A percentile compares a stretch with the other conserved stretches of the same genome.
phyloP scores from a whole-genome alignment of 2,888 invertebrate species.

The Hoplodrina blanda region DNA sequence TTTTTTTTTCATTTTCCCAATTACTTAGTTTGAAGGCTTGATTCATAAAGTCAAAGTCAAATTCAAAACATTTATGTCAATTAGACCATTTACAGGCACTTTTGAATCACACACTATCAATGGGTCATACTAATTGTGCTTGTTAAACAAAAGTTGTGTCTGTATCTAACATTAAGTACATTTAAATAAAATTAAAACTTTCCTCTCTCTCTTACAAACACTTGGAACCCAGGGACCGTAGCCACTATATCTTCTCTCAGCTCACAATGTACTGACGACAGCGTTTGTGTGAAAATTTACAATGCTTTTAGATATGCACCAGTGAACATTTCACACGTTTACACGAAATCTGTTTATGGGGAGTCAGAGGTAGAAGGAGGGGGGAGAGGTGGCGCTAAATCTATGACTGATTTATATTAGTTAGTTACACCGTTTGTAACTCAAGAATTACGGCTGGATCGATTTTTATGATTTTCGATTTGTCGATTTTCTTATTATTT shows the following conservation, averaged over 20 bases:
- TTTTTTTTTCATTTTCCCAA: too few relatives aligned
- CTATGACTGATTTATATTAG: too few relatives aligned
- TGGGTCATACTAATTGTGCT: too few relatives aligned
- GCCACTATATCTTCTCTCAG: conserved; percentile 72
- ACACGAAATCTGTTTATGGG: conserved; percentile 75
- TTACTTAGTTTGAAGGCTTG: too few relatives aligned
- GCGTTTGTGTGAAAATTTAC: conserved; percentile 83
- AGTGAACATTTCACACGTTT: conserved; percentile 80
- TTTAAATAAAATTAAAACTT: conserved; percentile 28
- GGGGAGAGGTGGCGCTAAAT: conserved; percentile 63
- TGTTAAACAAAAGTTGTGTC: not conserved
- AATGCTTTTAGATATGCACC: conserved; percentile 89
- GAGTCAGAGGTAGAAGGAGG: conserved; percentile 29
- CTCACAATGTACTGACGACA: conserved; percentile 69
- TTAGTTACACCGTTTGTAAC: too few relatives aligned
- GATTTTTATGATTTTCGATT: too few relatives aligned
- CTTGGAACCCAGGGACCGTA: conserved; percentile 56
- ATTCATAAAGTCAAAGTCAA: too few relatives aligned
- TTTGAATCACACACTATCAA: too few relatives aligned
- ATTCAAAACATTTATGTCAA: too few relatives aligned
- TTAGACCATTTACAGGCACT: too few relatives aligned
- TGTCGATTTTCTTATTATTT: too few relatives aligned
- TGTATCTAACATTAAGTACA: not conserved
- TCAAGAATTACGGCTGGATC: too few relatives aligned
- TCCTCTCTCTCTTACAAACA: conserved; percentile 34